These are phyloP conservation scores for Pseudorectes ferrugineus DNA, from an alignment of 2,113 vertebrate species.

Conservation along the genomic window DNA sequence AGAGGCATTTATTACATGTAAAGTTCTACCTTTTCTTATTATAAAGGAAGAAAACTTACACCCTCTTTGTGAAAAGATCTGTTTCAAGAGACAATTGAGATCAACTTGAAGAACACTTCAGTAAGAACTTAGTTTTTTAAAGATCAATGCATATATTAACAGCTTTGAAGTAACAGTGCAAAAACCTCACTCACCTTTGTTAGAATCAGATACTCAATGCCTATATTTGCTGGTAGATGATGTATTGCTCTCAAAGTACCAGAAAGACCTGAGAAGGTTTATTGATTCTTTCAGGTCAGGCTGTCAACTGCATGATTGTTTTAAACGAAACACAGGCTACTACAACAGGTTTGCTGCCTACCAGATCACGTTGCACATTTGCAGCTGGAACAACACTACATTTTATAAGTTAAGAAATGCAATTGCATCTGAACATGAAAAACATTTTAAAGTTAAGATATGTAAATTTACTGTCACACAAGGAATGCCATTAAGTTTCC, in stretches of 20 bases:
- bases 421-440: conserved; percentile 24
- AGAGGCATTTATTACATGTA: background rate
- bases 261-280: background rate
- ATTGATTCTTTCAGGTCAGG: background rate
- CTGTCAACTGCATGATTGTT: background rate
- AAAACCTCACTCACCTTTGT: conserved; percentile 52
- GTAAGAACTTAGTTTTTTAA: background rate
- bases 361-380: background rate
- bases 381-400: conserved; percentile 5
- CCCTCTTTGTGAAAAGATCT: background rate
- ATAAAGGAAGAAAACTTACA: background rate
- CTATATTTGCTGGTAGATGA: background rate
- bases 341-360: background rate
- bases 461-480: conserved; percentile 12
- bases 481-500: conserved; percentile 5
- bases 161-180: conserved; percentile 12
- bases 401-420: background rate
- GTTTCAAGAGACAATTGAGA: conserved; percentile 42
- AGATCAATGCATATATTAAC: background rate
- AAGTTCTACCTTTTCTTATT: background rate
- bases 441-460: conserved; percentile 1
- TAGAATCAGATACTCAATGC: conserved; percentile 8
- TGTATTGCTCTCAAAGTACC: conserved; percentile 6
- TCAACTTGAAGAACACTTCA: conserved; percentile 23
- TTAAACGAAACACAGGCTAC: background rate